phyloP scores from a whole-genome alignment of 2,888 invertebrate species.

The Caenorhabditis sp. region DNA sequence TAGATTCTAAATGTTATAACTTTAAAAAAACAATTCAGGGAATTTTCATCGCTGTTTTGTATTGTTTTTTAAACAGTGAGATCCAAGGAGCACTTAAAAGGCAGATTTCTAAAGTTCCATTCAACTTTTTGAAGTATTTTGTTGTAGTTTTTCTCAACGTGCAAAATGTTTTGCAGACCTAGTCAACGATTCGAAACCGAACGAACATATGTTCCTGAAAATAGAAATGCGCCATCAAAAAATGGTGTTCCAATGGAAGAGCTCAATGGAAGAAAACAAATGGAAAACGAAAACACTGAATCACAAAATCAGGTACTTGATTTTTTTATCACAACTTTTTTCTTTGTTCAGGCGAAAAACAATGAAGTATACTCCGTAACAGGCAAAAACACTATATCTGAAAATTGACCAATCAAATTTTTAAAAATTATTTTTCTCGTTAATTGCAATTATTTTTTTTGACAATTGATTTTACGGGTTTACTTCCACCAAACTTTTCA shows the following conservation, averaged over 20 bases:
- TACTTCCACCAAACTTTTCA: constrained; percentile 25
- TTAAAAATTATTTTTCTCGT: not conserved
- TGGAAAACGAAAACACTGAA: constrained; percentile 29
- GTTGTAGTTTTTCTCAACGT: too few relatives aligned
- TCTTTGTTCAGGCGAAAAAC: constrained; percentile 14
- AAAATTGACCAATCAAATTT: too few relatives aligned
- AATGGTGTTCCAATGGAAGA: constrained; percentile 81
- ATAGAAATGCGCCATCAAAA: constrained; percentile 70
- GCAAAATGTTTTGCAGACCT: constrained; percentile 68
- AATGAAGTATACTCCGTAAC: constrained; percentile 59
- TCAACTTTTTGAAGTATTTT: constrained; percentile 69
- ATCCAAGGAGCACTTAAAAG: constrained; percentile 82
- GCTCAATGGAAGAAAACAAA: constrained; percentile 64
- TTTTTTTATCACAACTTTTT: not conserved
- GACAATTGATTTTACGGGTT: constrained; percentile 15
- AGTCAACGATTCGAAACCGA: constrained; percentile 79
- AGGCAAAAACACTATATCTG: not conserved
- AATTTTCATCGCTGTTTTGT: constrained; percentile 83
- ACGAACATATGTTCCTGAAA: constrained; percentile 80
- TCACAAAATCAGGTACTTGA: constrained; percentile 32
- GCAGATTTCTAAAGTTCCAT: constrained; percentile 79
- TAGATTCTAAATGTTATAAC: not conserved
- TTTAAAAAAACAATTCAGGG: constrained; percentile 72
- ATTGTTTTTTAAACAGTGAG: constrained; percentile 81
- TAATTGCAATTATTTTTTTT: not conserved